Evolutionary conservation across 1,140 invertebrate genomes (phyloP), one percentile per base, ranked within the genome.

Genomic region (Cyrtorhinus lividipennis): DNA sequence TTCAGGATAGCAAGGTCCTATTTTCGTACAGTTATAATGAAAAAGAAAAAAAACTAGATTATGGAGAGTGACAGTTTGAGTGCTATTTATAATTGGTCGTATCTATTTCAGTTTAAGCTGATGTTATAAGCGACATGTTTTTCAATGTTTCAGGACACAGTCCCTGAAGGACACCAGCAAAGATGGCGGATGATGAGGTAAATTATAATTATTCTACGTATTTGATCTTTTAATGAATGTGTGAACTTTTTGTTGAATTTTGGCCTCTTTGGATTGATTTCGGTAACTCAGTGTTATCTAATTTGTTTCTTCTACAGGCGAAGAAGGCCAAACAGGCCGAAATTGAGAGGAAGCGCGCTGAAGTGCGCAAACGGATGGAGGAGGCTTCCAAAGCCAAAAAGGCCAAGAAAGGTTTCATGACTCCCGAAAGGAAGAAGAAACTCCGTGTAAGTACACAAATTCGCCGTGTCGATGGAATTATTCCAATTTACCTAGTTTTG

Each of bases 381-480:
- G 91, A 93, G 76, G 89, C 89, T 75, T 92, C 91, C 75, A 91
- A 90, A 75, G 88, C 88, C 74, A 94, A 94, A 78, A 92, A 92
- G 80, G 89, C 88, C 73, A 95, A 95, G 84, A 94, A 94, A 78
- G 92, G 92, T 86, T 95, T 95, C 86, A 95, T 95, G 92, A 95
- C 92, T 73, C 92, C 92, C 68, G 91, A 95, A 78, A 91, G 92
- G 76, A 95, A 95, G 87, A 95, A 95, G 89, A 95, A 95, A 77
- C 88, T 95, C 73, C 87, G 92, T 82, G 90, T 92, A 75, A 81
- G 85, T 83, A 62, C 30, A 22, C 30, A 63, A n/a, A 8, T 44
- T 61, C 25, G 38, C 46, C 20, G 24, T 1, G 38, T 10, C 3
- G 13, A 30, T 12, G 8, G n/a, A 59, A 12, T 8, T 59, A 24